A percentile compares a stretch with the other conserved stretches of the same genome.
These are phyloP conservation scores for Dromius quadrimaculatus DNA, from an alignment of 2,888 invertebrate genomes.

Conservation along the genomic window DNA sequence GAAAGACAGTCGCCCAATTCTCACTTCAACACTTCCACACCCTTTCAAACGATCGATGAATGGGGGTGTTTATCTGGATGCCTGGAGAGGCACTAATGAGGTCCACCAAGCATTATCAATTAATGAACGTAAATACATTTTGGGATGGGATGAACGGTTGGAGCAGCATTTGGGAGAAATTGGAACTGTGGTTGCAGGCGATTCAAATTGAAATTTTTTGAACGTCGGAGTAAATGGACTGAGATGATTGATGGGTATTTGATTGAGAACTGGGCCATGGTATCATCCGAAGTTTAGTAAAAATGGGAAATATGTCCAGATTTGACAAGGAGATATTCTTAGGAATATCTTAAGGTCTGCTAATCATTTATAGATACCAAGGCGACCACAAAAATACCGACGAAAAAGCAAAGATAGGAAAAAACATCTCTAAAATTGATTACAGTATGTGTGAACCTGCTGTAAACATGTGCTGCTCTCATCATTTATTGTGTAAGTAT, in stretches of 20 bases:
- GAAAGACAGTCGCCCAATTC: slow-evolving; percentile 2
- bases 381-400: too few species aligned
- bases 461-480: too few species aligned
- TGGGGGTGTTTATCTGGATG: background rate
- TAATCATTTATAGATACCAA: too few species aligned
- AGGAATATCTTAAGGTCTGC: too few species aligned
- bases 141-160: slow-evolving; percentile 22
- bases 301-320: too few species aligned
- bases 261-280: slow-evolving; percentile 4
- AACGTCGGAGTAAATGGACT: slow-evolving; percentile 5
- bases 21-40: background rate
- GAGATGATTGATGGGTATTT: slow-evolving; percentile 13
- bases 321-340: too few species aligned
- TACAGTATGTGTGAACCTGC: too few species aligned
- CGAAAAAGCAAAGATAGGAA: too few species aligned
- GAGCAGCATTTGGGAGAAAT: slow-evolving; percentile 13
- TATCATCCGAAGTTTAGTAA: too few species aligned
- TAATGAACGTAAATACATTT: slow-evolving; percentile 52
- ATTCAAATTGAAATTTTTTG: slow-evolving; percentile 28
- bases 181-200: slow-evolving; percentile 5
- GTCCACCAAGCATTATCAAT: slow-evolving; percentile 54
- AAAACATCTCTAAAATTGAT: too few species aligned
- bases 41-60: background rate
- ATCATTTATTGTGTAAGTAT: too few species aligned
- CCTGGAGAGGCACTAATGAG: slow-evolving; percentile 45